Conservation (phyloP, 2,113 vertebrate genomes). For the Caretta caretta region DNA sequence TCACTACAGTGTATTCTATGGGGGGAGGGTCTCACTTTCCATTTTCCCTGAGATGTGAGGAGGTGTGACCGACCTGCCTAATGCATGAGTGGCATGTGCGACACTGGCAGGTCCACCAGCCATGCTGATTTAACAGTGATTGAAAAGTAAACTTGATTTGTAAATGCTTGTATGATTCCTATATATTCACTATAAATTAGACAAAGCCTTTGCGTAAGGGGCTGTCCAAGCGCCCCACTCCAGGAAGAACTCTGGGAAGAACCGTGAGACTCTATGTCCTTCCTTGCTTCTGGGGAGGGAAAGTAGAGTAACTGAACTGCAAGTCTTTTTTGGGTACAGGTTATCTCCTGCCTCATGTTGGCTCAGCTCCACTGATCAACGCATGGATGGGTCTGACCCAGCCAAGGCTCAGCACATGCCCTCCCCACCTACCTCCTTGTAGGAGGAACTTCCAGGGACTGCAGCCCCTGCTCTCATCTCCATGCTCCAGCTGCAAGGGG, state of each 20-base stretch:
- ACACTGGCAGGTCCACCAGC: not conserved
- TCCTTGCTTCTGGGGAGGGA: not conserved
- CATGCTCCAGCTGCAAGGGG: not conserved
- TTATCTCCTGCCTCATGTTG: not conserved
- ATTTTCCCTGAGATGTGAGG: not conserved
- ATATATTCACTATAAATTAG: not conserved
- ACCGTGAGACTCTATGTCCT: not conserved
- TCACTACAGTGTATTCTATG: accelerated
- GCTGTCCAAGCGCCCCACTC: not conserved
- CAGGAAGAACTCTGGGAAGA: not conserved
- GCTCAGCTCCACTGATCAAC: not conserved
- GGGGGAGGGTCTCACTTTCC: not conserved
- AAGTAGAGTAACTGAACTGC: not conserved
- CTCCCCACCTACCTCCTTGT: not conserved
- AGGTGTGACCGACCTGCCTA: slow-evolving; percentile 16
- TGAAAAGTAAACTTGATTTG: slow-evolving; percentile 16
- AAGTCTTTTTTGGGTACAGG: not conserved
- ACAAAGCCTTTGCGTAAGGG: not conserved
- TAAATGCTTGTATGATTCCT: not conserved
- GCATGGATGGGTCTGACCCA: not conserved
- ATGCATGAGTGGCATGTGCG: not conserved
- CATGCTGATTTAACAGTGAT: slow-evolving; percentile 14
- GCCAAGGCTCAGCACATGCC: not conserved
- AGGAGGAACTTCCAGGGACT: not conserved
- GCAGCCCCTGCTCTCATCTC: not conserved